These are phyloP conservation scores for Melanargia galathea DNA, from an alignment of 2,888 invertebrate genomes.

Conservation along the genomic window DNA sequence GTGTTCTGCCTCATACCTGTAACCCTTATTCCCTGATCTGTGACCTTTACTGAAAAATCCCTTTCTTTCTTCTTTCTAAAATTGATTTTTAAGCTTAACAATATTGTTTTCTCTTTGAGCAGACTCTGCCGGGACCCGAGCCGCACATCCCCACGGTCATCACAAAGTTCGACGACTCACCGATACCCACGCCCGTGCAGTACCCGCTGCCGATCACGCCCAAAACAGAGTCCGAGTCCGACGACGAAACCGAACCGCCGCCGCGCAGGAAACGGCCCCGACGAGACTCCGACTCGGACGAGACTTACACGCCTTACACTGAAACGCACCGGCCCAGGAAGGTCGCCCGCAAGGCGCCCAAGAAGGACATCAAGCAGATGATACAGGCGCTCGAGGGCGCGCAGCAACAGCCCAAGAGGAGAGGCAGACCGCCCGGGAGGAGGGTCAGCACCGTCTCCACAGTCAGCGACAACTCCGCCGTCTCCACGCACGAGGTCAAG, in stretches of 20 bases:
- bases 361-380: slow-evolving; percentile 70
- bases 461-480: slow-evolving; percentile 67
- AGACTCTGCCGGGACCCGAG: slow-evolving; percentile 29
- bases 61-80: too few species aligned
- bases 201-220: slow-evolving; percentile 67
- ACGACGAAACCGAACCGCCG: slow-evolving; percentile 61
- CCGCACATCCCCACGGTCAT: slow-evolving; percentile 45
- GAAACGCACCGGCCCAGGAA: slow-evolving; percentile 58
- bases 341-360: slow-evolving; percentile 62
- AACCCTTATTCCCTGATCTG: too few species aligned
- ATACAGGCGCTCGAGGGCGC: slow-evolving; percentile 69
- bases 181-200: slow-evolving; percentile 50
- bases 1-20: too few species aligned
- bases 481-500: slow-evolving; percentile 72
- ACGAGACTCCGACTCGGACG: slow-evolving; percentile 71
- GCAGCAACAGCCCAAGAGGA: slow-evolving; percentile 65
- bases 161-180: slow-evolving; percentile 51
- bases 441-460: slow-evolving; percentile 74
- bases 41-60: too few species aligned
- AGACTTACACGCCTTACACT: slow-evolving; percentile 66
- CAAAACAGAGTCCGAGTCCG: slow-evolving; percentile 74
- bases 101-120: slow-evolving; percentile 7
- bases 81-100: too few species aligned
- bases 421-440: slow-evolving; percentile 82
- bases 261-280: slow-evolving; percentile 50